phyloP scores from a whole-genome alignment of 2,113 vertebrate species.

The Mobula hypostoma region DNA sequence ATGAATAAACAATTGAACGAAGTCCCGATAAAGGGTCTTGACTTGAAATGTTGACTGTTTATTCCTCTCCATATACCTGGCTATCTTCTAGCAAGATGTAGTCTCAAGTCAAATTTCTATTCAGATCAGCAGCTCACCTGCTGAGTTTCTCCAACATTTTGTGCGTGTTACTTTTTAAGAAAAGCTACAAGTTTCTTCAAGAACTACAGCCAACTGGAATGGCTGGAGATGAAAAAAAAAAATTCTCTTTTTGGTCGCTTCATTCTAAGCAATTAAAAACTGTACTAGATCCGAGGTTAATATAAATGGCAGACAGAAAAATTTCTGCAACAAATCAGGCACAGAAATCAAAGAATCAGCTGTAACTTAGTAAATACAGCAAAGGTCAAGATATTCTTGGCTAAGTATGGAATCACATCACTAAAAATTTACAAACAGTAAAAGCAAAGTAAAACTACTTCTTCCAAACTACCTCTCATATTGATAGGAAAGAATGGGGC shows the following conservation, averaged over 20 bases:
- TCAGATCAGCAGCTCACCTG: too few species aligned
- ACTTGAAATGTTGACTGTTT: too few species aligned
- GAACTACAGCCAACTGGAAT: background rate
- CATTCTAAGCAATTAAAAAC: background rate
- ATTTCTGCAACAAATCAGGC: background rate
- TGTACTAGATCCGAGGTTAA: background rate
- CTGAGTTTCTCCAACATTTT: too few species aligned
- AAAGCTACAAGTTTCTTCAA: background rate
- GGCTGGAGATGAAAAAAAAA: background rate
- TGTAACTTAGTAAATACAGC: background rate
- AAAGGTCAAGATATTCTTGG: background rate
- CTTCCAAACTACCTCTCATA: background rate
- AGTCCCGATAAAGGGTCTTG: too few species aligned
- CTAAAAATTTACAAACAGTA: background rate
- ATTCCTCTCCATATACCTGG: too few species aligned
- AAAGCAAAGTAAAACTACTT: background rate
- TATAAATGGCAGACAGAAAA: background rate
- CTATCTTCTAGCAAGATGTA: too few species aligned
- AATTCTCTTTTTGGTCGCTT: background rate
- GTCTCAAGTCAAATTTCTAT: too few species aligned
- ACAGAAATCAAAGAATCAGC: background rate
- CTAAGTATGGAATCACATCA: too few species aligned
- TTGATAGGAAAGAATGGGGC: background rate
- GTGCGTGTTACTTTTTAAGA: too few species aligned
- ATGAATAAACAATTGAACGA: too few species aligned